Evolutionary conservation across 2,888 invertebrate species (phyloP).

Genomic region (Lumbricus terrestris): DNA sequence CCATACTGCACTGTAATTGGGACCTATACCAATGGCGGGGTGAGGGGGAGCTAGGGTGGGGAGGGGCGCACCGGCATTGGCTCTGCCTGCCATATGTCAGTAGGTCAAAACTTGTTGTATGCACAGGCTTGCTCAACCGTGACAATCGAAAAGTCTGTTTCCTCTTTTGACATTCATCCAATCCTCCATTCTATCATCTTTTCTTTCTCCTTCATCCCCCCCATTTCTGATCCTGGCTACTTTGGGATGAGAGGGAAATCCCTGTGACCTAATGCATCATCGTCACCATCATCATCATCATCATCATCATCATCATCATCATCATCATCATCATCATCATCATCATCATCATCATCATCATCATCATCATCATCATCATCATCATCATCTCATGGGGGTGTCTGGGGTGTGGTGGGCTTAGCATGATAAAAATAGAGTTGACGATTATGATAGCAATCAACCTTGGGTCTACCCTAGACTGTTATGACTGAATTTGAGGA

Average conservation of each 20-base stretch:
- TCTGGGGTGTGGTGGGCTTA: not conserved
- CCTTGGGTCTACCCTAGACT: not conserved
- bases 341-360: no score
- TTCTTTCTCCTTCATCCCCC: not conserved
- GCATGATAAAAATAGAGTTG: not conserved
- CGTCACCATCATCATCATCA: no score
- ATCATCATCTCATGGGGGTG: no score
- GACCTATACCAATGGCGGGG: not conserved
- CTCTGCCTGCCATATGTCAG: not conserved
- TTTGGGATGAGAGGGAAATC: not conserved
- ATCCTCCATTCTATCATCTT: not conserved
- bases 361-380: no score
- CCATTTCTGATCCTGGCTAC: not conserved
- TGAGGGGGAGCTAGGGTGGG: no score
- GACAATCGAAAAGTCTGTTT: not conserved
- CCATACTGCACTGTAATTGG: not conserved
- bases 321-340: no score
- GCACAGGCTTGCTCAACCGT: not conserved
- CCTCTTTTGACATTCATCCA: not conserved
- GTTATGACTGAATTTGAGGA: not conserved
- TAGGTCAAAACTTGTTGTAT: not conserved
- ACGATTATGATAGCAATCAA: not conserved
- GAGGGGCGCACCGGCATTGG: not conserved
- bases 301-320: no score
- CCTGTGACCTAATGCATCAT: not conserved